Conservation (phyloP, 2,797 vertebrate genomes). For the Danio kyathit region DNA sequence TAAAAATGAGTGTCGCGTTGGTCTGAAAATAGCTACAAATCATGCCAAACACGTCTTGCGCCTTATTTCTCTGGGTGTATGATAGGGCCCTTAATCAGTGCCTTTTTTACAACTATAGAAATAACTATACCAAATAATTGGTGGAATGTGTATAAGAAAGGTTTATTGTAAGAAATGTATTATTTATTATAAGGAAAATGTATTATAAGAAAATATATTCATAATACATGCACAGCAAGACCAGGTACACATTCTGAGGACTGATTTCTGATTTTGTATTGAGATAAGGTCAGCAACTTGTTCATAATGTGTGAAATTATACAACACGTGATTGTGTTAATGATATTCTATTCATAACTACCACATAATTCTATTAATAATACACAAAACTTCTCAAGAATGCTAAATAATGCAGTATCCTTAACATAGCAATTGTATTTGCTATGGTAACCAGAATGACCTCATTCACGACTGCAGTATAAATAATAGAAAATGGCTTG, state of each 20-base stretch:
- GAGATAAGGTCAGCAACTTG: background rate
- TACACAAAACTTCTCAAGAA: background rate
- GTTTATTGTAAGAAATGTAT: background rate
- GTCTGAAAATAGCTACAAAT: too few relatives aligned
- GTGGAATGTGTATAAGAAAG: background rate
- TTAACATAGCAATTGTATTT: constrained; percentile 11
- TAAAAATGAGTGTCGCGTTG: too few relatives aligned
- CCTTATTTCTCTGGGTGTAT: too few relatives aligned
- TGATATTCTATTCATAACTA: constrained; percentile 28
- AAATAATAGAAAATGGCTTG: constrained; percentile 55
- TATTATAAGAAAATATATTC: too few relatives aligned
- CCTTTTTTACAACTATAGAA: background rate
- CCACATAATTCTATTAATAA: background rate
- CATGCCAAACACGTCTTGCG: too few relatives aligned
- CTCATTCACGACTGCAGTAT: constrained; percentile 46
- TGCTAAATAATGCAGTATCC: constrained; percentile 6
- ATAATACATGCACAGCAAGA: background rate
- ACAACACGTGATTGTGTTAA: background rate
- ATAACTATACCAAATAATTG: background rate
- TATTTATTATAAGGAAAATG: too few relatives aligned
- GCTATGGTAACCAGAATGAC: constrained; percentile 35
- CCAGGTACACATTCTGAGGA: background rate
- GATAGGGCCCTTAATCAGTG: too few relatives aligned
- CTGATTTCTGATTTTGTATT: background rate
- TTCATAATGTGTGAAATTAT: constrained; percentile 1